Base-by-base conservation (phyloP, 1,140 invertebrate genomes). In the Aphaenogaster floridana region DNA sequence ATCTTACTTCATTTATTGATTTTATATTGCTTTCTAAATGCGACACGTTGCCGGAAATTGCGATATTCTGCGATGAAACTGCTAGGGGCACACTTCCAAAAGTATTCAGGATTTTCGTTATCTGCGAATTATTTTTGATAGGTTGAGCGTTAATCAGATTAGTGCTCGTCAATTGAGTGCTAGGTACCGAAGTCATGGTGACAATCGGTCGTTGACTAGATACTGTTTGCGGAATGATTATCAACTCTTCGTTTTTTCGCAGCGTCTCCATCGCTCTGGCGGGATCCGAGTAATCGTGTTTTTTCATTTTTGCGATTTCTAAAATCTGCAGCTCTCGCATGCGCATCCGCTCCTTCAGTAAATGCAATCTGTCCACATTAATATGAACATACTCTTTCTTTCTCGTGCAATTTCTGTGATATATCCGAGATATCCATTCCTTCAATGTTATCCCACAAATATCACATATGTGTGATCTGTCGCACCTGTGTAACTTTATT, bases 311-410 rank as follows among this genome's bases (percentile, higher is more conserved):
- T 7, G 87, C 71, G 39, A 86, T 91, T 66, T 94, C 93, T 11
- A 94, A 61, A 21, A 95, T 90, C 74, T 95, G 94, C 6, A 95
- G 59, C 69, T 95, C 95, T n/a, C 93, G 88, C 42, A 94, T 91
- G 6, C 94, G 91, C 94, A 95, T 94, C 83, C 93, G 92, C 52
- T 92, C 90, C 50, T 92, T 93, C 54, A 94, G 48, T n/a, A 95
- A 90, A 63, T 94, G 89, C 0, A 84, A 87, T 54, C 91, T 84
- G 63, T 90, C 89, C 0, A 86, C 90, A 50, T 92, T 88, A 69
- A 95, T 95, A 78, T 95, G 94, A 11, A 91, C 87, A 54, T 95
- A 95, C 11, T 86, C 89, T 6, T 92, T n/a, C 61, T 92, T 93
- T n/a, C 92, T 92, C n/a, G 77, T 93, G 54, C 95, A 95, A 52